phyloP scores from a whole-genome alignment of 2,797 vertebrate species.

The Myripristis jacobus region DNA sequence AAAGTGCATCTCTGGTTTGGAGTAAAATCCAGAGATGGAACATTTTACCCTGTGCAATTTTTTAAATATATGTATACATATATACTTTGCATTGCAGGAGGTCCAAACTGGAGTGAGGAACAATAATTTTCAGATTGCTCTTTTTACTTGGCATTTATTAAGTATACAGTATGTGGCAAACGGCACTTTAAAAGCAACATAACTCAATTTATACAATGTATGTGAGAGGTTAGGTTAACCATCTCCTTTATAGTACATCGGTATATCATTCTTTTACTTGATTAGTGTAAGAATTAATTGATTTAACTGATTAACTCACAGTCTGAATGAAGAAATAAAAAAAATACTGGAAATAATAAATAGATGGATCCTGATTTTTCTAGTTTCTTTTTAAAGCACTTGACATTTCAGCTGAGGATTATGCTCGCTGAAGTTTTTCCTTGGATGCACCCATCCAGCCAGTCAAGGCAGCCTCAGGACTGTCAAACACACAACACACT shows the following conservation, averaged over 20 bases:
- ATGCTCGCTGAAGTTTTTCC: slow-evolving; percentile 34
- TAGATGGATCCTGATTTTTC: slow-evolving; percentile 1
- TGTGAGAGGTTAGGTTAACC: background rate
- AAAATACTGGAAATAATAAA: background rate
- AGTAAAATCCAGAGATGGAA: background rate
- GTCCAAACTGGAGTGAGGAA: background rate
- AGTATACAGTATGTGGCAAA: background rate
- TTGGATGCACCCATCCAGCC: slow-evolving; percentile 42
- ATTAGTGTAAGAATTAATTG: background rate
- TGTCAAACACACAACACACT: slow-evolving; percentile 11
- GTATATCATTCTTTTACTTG: background rate
- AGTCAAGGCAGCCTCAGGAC: slow-evolving; percentile 33
- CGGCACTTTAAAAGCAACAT: background rate
- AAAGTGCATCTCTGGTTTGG: background rate
- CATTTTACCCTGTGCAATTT: background rate
- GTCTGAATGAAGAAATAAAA: background rate
- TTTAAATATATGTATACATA: too few species aligned
- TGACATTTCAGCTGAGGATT: slow-evolving; percentile 19
- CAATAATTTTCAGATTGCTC: background rate
- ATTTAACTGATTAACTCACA: background rate
- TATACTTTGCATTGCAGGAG: background rate
- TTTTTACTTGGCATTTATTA: background rate
- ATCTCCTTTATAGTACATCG: background rate
- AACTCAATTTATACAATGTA: background rate
- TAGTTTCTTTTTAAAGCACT: background rate